These are phyloP conservation scores for Porphyrio hochstetteri DNA, from an alignment of 2,113 vertebrate species.

Conservation along the genomic window DNA sequence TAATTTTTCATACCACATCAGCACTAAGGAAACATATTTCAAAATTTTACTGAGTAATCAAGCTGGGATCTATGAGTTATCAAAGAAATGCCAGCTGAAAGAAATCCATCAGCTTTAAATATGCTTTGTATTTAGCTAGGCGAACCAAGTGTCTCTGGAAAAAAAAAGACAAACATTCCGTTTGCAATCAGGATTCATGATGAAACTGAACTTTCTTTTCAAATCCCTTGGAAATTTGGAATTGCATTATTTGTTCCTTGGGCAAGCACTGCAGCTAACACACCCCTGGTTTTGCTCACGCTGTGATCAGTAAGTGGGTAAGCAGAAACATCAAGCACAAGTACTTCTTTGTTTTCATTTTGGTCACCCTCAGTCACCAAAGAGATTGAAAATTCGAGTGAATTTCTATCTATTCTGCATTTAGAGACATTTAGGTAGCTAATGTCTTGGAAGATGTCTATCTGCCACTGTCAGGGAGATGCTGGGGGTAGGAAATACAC, in stretches of 20 bases:
- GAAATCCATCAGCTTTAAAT: neutral
- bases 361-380: neutral
- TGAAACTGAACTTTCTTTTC: neutral
- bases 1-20: neutral
- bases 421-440: neutral
- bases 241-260: neutral
- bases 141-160: neutral
- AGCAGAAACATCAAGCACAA: neutral
- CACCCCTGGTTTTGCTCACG: neutral
- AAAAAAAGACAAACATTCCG: neutral
- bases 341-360: neutral
- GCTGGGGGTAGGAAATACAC: neutral
- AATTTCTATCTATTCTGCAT: neutral
- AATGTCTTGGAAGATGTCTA: neutral
- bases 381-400: neutral
- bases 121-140: neutral
- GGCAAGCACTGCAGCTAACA: neutral
- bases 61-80: neutral
- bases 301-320: neutral
- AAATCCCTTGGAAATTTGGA: neutral
- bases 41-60: constrained; percentile 8
- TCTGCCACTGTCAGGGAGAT: neutral
- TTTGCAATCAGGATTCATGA: neutral
- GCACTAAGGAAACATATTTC: neutral
- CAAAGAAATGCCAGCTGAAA: constrained; percentile 8